Evolutionary conservation across 2,797 vertebrate genomes (phyloP).

Genomic region (Numenius phaeopus): DNA sequence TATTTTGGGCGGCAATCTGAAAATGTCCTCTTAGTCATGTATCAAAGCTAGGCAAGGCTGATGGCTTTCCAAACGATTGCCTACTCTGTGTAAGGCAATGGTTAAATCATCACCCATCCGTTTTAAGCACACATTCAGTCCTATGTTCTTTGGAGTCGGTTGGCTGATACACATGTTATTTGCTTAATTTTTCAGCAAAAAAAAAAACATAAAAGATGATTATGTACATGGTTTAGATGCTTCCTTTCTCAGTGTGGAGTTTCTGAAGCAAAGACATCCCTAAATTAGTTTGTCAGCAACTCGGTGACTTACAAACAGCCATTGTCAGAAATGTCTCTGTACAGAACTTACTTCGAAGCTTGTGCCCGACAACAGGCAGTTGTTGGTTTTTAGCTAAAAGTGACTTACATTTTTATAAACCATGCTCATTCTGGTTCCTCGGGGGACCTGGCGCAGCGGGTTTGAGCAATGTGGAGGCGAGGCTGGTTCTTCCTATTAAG

Average conservation of each 20-base stretch:
- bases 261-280: not conserved
- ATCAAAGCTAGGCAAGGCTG: not conserved
- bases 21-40: not conserved
- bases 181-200: not conserved
- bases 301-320: not conserved
- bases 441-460: not conserved
- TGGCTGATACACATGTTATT: not conserved
- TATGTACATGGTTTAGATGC: not conserved
- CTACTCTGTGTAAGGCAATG: not conserved
- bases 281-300: not conserved
- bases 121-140: not conserved
- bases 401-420: not conserved
- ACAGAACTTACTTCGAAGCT: not conserved
- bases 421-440: not conserved
- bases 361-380: fast-evolving
- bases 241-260: not conserved
- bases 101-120: not conserved
- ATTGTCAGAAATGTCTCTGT: not conserved
- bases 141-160: not conserved
- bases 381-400: not conserved
- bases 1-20: not conserved
- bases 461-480: not conserved
- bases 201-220: not conserved
- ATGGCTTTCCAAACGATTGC: not conserved
- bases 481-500: not conserved